A percentile compares a stretch with the other conserved stretches of the same genome.
Evolutionary conservation across 2,113 vertebrate genomes (phyloP).

Genomic region (Atractosteus spatula): DNA sequence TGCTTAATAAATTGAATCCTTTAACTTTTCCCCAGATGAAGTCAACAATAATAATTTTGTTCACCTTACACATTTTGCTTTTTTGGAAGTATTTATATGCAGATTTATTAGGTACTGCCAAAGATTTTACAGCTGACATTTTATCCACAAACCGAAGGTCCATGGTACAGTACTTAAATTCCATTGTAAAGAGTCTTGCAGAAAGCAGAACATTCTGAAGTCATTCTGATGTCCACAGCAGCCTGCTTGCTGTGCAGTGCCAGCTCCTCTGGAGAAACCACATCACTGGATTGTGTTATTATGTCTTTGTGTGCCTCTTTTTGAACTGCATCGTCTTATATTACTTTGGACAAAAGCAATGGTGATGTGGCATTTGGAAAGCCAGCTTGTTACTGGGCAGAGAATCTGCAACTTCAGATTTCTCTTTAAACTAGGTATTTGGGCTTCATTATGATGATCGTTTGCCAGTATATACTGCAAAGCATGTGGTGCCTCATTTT

Average conservation of each 20-base stretch:
- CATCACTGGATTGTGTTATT: conserved; percentile 4
- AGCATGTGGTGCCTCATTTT: no score
- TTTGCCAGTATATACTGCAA: no score
- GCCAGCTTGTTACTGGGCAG: background rate
- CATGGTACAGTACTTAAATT: no score
- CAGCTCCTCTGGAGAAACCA: conserved; percentile 10
- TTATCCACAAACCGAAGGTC: no score
- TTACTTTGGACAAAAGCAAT: background rate
- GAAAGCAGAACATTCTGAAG: conserved; percentile 5
- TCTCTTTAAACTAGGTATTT: conserved; percentile 19
- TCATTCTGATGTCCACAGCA: conserved; percentile 8
- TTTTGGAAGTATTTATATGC: no score
- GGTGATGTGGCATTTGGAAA: conserved; percentile 14
- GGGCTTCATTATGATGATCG: background rate
- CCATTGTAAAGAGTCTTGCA: no score
- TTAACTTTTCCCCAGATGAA: no score
- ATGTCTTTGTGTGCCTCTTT: background rate
- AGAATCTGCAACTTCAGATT: background rate
- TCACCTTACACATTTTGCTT: no score
- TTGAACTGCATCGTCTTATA: background rate
- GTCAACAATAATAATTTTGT: no score
- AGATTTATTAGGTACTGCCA: no score
- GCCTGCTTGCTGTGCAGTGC: background rate
- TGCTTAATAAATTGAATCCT: no score
- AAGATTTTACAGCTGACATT: no score